Percentiles rank a stretch among this genome's conserved stretches.
Conservation (phyloP, 2,113 vertebrate genomes). For the Thamnaconus septentrionalis region DNA sequence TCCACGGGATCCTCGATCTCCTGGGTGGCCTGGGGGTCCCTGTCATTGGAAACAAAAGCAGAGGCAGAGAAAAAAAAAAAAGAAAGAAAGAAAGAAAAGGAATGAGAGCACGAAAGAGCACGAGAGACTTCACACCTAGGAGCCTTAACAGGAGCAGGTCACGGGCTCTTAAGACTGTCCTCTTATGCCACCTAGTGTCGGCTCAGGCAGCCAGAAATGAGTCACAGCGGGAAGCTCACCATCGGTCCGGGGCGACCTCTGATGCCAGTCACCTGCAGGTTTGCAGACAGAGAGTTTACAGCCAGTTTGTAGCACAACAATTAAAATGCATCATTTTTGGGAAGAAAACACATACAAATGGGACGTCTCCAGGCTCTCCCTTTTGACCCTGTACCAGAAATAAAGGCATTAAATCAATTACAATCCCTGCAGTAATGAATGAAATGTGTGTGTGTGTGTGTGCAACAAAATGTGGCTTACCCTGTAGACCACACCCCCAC, state of each 20-base stretch:
- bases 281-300: slow-evolving; percentile 6
- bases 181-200: slow-evolving; percentile 74
- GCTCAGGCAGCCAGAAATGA: slow-evolving; percentile 10
- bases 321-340: background rate
- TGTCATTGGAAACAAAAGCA: slow-evolving; percentile 55
- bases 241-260: slow-evolving; percentile 87
- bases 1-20: slow-evolving; percentile 87
- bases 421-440: background rate
- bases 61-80: too few species aligned
- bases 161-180: slow-evolving; percentile 18
- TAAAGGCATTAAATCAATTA: background rate
- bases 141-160: too few species aligned
- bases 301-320: rapidly evolving
- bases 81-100: too few species aligned
- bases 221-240: slow-evolving; percentile 73
- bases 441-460: too few species aligned
- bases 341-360: slow-evolving; percentile 79
- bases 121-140: too few species aligned
- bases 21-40: slow-evolving; percentile 92
- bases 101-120: too few species aligned
- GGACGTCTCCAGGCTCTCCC: slow-evolving; percentile 94
- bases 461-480: slow-evolving; percentile 31
- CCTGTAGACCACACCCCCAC: slow-evolving; percentile 49
- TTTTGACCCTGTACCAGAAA: slow-evolving; percentile 86
- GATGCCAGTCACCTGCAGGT: slow-evolving; percentile 85